phyloP scores from a whole-genome alignment of 2,113 vertebrate species.

The Aptenodytes forsteri region DNA sequence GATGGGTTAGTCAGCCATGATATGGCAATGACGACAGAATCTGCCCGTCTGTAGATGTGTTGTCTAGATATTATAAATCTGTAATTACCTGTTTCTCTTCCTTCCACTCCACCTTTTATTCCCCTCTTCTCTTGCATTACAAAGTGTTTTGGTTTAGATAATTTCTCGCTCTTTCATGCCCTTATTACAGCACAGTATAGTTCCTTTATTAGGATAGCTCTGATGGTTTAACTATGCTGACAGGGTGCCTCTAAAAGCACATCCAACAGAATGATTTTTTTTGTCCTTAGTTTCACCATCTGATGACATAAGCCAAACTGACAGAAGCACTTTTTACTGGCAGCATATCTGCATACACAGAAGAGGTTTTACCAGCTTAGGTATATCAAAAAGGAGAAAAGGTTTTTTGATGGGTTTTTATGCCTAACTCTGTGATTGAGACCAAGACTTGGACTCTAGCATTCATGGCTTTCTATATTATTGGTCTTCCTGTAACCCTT shows the following conservation, averaged over 20 bases:
- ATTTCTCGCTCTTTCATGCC: not conserved
- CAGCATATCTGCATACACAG: not conserved
- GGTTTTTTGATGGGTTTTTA: fast-evolving
- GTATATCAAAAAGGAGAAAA: not conserved
- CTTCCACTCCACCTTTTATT: not conserved
- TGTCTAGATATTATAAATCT: not conserved
- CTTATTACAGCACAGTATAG: not conserved
- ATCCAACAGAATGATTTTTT: not conserved
- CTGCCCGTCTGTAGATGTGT: not conserved
- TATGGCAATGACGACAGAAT: not conserved
- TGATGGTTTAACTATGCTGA: not conserved
- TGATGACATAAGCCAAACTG: not conserved
- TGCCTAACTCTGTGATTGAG: not conserved
- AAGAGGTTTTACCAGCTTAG: not conserved
- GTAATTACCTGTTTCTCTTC: not conserved
- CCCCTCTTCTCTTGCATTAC: not conserved
- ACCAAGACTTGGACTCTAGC: not conserved
- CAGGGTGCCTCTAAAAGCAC: not conserved
- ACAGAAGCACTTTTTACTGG: not conserved
- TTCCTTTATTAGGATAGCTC: not conserved
- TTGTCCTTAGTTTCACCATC: not conserved
- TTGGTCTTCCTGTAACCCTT: not conserved
- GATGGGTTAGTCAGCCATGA: not conserved
- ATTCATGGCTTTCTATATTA: not conserved
- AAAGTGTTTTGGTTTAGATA: not conserved